phyloP scores from a whole-genome alignment of 2,888 invertebrate genomes.

The Eudemis profundana region DNA sequence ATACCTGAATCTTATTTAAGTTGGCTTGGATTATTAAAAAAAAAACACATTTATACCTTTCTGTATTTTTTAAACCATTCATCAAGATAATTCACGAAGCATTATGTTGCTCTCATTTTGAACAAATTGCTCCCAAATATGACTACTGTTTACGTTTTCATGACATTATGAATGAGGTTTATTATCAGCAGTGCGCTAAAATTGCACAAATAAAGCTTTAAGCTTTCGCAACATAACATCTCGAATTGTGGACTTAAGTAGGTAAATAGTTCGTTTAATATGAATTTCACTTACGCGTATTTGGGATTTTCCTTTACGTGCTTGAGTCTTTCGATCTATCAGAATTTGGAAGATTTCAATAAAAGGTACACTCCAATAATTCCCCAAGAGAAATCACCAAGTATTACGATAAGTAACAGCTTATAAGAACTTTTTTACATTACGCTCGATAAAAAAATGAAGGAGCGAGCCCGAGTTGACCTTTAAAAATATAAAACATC shows the following conservation, averaged over 20 bases:
- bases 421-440: slow-evolving; percentile 13
- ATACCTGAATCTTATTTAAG: neutral
- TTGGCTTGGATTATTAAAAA: too few species aligned
- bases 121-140: slow-evolving; percentile 28
- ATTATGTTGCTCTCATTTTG: slow-evolving; percentile 27
- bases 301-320: neutral
- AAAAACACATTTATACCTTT: neutral
- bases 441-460: neutral
- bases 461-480: too few species aligned
- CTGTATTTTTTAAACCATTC: slow-evolving; percentile 8
- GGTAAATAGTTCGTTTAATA: neutral
- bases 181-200: slow-evolving; percentile 4
- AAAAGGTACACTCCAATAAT: neutral
- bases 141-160: slow-evolving; percentile 19
- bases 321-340: slow-evolving; percentile 3
- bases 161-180: neutral
- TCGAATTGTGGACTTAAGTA: neutral
- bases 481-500: too few species aligned
- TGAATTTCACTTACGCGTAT: neutral
- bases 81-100: slow-evolving; percentile 26
- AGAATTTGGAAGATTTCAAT: slow-evolving; percentile 1
- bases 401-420: slow-evolving; percentile 9
- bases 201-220: slow-evolving; percentile 1
- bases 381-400: slow-evolving; percentile 21
- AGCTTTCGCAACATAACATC: slow-evolving; percentile 1